Conservation (phyloP, 2,797 vertebrate species). For the Fratercula arctica region DNA sequence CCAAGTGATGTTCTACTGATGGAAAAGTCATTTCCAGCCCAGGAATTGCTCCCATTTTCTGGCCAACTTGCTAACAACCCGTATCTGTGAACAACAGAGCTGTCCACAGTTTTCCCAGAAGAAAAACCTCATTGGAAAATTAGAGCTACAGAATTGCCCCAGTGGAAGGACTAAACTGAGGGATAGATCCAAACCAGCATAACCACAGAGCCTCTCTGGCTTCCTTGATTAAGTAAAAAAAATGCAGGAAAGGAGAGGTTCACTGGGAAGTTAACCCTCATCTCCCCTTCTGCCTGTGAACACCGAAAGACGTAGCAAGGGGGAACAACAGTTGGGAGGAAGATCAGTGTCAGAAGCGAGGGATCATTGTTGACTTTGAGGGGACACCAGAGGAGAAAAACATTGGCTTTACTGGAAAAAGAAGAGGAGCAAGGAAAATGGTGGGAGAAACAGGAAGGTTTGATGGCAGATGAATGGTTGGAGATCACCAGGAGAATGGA, state of each 20-base stretch:
- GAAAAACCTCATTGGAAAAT: background rate
- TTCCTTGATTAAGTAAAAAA: background rate
- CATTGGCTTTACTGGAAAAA: background rate
- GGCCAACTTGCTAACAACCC: background rate
- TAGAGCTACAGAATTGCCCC: background rate
- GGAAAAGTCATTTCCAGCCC: background rate
- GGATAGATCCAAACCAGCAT: background rate
- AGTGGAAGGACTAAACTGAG: background rate
- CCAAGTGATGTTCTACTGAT: background rate
- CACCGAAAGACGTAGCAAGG: rapidly evolving
- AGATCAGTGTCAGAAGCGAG: background rate
- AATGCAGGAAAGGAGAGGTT: background rate
- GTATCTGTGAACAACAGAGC: background rate
- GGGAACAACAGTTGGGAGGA: background rate
- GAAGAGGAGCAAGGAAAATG: background rate
- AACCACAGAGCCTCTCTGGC: background rate
- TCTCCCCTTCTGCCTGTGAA: background rate
- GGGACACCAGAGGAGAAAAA: background rate
- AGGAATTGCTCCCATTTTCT: background rate
- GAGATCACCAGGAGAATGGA: background rate
- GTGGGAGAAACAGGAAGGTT: background rate
- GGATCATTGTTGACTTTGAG: background rate
- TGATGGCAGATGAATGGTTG: background rate
- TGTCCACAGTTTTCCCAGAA: background rate
- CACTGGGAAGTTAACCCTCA: background rate